phyloP scores from a whole-genome alignment of 1,140 invertebrate species.

The Drosophila kohkoa region DNA sequence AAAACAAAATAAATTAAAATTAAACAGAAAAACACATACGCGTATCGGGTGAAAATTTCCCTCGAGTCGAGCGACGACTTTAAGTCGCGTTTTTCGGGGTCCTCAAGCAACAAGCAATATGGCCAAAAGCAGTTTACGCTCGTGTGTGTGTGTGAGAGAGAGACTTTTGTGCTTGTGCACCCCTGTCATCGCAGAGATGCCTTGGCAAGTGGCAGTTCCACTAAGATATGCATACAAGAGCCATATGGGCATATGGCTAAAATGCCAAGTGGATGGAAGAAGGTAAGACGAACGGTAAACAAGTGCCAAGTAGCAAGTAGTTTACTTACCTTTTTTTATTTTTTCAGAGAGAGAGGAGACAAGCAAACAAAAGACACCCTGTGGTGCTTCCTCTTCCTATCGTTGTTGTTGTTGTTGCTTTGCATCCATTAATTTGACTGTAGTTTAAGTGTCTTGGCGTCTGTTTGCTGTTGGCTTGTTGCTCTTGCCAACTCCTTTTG shows the following conservation, averaged over 20 bases:
- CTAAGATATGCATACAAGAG: slow-evolving; percentile 52
- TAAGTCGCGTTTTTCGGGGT: slow-evolving; percentile 8
- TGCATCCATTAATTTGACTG: slow-evolving; percentile 31
- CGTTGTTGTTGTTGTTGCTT: background rate
- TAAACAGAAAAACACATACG: slow-evolving; percentile 50
- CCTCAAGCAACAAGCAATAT: slow-evolving; percentile 6
- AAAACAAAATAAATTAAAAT: slow-evolving; percentile 53
- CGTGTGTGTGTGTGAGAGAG: background rate
- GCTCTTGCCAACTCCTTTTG: slow-evolving; percentile 1
- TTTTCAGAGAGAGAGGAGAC: background rate
- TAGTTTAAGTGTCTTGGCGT: slow-evolving; percentile 5
- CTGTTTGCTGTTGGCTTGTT: slow-evolving; percentile 5
- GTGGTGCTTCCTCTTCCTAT: background rate
- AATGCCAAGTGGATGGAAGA: slow-evolving; percentile 32
- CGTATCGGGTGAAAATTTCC: slow-evolving; percentile 48
- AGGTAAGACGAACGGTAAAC: slow-evolving; percentile 27
- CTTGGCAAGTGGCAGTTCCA: background rate
- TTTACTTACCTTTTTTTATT: slow-evolving; percentile 3
- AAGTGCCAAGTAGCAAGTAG: slow-evolving; percentile 27
- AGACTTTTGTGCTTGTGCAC: no score
- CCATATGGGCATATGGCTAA: slow-evolving; percentile 37
- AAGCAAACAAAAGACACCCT: slow-evolving; percentile 12
- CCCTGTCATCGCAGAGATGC: no score
- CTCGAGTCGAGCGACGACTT: slow-evolving; percentile 35
- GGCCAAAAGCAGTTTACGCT: slow-evolving; percentile 3